Conservation (phyloP, 2,888 invertebrate genomes). For the Amiota minor region DNA sequence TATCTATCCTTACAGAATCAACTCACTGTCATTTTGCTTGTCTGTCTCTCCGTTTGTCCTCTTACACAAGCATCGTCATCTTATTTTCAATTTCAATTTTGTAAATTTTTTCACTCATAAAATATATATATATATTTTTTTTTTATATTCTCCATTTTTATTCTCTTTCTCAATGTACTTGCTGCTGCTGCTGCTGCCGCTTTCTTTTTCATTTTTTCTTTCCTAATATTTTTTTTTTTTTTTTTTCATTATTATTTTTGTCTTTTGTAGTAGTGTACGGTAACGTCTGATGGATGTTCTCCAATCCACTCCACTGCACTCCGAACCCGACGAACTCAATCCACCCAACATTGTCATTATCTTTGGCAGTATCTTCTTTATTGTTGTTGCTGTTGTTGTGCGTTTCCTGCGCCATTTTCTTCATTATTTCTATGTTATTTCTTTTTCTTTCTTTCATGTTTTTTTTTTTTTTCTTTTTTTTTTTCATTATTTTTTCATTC, state of each 20-base stretch:
- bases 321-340: no score
- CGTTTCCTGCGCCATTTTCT: constrained; percentile 30
- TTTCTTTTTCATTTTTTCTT: constrained; percentile 8
- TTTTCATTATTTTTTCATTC: constrained; percentile 22
- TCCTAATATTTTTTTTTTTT: constrained; percentile 28
- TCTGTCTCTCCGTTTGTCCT: constrained; percentile 25
- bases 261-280: neutral
- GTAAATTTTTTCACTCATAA: constrained; percentile 62
- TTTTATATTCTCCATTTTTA: neutral
- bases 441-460: constrained; percentile 38
- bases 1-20: neutral
- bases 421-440: constrained; percentile 19
- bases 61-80: constrained; percentile 51
- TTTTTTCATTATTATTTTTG: constrained; percentile 39
- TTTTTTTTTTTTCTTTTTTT: constrained; percentile 40
- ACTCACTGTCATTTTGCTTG: constrained; percentile 13
- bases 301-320: no score
- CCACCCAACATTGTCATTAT: neutral
- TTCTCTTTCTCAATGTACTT: constrained; percentile 34
- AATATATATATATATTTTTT: constrained; percentile 32
- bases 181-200: constrained; percentile 42
- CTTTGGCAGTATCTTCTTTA: constrained; percentile 44
- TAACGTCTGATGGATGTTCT: no score
- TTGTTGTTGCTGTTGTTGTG: constrained; percentile 43
- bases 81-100: constrained; percentile 68